Conservation (phyloP, 2,797 vertebrate species). For the Remorina albescens region DNA sequence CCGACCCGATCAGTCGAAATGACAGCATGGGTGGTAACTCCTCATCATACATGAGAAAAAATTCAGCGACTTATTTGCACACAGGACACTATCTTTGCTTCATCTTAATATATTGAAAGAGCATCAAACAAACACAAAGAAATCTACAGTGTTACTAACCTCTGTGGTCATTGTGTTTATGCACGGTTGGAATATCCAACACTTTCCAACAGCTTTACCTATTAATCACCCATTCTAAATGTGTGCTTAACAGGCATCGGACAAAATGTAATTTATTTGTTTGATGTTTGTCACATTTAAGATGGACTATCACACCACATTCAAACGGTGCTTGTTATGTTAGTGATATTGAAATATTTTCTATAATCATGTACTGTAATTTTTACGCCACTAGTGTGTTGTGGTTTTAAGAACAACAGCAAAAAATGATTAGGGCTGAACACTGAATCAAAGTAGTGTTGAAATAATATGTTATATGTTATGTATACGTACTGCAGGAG, state of each 20-base stretch:
- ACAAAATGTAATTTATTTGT: not conserved
- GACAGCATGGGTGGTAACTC: not conserved
- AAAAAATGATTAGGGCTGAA: too few relatives aligned
- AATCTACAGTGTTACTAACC: not conserved
- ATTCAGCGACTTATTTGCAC: conserved; percentile 7
- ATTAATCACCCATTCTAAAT: not conserved
- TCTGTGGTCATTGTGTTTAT: not conserved
- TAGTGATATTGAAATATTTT: too few relatives aligned
- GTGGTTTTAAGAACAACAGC: too few relatives aligned
- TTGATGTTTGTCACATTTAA: not conserved
- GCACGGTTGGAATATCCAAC: not conserved
- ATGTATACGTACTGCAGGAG: too few relatives aligned
- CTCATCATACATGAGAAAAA: not conserved
- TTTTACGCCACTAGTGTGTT: too few relatives aligned
- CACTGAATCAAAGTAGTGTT: too few relatives aligned
- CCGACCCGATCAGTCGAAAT: not conserved
- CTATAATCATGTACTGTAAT: too few relatives aligned
- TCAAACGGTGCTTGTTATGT: too few relatives aligned
- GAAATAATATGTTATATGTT: too few relatives aligned
- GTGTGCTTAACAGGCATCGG: not conserved
- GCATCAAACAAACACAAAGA: not conserved
- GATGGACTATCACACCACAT: not conserved
- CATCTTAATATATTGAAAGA: not conserved
- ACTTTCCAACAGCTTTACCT: too few relatives aligned
- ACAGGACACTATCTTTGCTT: not conserved